These are phyloP conservation scores for Trogon melanurus DNA, from an alignment of 2,113 vertebrate species.

Conservation along the genomic window DNA sequence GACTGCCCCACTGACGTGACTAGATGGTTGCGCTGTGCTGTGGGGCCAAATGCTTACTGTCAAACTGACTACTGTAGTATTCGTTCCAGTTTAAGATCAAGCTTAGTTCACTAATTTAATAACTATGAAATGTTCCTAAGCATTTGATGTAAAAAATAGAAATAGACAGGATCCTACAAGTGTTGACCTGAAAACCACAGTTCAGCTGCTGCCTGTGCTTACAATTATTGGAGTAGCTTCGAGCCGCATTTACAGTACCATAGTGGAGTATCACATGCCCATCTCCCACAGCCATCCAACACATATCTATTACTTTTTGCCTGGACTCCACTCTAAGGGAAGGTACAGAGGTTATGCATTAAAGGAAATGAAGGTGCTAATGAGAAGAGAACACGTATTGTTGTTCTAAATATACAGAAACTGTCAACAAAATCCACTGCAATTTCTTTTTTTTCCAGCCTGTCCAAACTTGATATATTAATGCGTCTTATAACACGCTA, in stretches of 20 bases:
- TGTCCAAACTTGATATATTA: neutral
- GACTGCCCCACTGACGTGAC: neutral
- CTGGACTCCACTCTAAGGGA: neutral
- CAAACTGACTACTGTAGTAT: neutral
- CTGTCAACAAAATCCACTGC: neutral
- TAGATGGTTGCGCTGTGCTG: neutral
- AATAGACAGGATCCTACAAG: neutral
- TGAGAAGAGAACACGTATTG: neutral
- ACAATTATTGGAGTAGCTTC: neutral
- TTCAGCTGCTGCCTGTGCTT: neutral
- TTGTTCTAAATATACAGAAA: neutral
- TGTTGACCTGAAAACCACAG: neutral
- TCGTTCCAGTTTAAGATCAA: neutral
- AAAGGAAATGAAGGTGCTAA: neutral
- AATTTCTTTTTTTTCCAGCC: neutral
- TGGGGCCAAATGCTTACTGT: neutral
- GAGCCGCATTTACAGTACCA: neutral
- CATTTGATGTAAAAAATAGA: neutral
- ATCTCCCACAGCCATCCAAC: neutral
- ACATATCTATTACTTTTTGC: neutral
- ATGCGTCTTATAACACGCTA: neutral
- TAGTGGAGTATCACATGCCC: neutral
- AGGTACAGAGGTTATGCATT: neutral
- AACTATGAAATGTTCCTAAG: neutral
- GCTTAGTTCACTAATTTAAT: neutral